Evolutionary conservation across 2,797 vertebrate species (phyloP), one percentile per base, ranked within the genome.

Genomic region (Percopsis omiscomaycus): DNA sequence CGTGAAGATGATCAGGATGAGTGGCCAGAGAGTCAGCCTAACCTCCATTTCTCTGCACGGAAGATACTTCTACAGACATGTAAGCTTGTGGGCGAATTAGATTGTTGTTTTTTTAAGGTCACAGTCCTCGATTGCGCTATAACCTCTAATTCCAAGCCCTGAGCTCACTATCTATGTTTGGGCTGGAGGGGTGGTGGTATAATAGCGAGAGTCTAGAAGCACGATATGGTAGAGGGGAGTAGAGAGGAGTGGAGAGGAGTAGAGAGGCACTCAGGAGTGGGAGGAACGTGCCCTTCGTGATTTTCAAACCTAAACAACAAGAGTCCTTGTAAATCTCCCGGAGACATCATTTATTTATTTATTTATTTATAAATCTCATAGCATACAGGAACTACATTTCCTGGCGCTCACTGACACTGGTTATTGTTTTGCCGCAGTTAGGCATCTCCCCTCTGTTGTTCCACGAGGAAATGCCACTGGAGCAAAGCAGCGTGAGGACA

Each of bases 51-150:
- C 95, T 45, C 81, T 86, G 0, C 72, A 86, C 3, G 94, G 92
- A 0, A 92, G 94, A 64, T 75, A 87, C 10, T 97, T 94, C 83
- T 98, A 93, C 87, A 92, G 84, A 65, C 85, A 89, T 88, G 97
- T 96, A 66, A 5, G 68, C 45, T 28, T 12, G 12, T 13, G 8
- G 8, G 32, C 4, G 9, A 0, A 9, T 16, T 4, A 54, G 13
- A n/a, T 8, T 27, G 27, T n/a, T 8, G 13, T 51, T 37, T 14
- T 37, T 55, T 1, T 37, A 27, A 55, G 54, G 52, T 30, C 2
- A 13, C 29, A 13, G 27, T 29, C 32, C 32, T 37, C 32, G 6
- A 37, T 37, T 5, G 32, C 32, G 32, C 32, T 37, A 37, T 37
- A 37, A 37, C 32, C 6, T 37, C 9, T 5, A 37, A 37, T 8